These are phyloP conservation scores for Macaria notata DNA, from an alignment of 2,888 invertebrate species.

Conservation along the genomic window DNA sequence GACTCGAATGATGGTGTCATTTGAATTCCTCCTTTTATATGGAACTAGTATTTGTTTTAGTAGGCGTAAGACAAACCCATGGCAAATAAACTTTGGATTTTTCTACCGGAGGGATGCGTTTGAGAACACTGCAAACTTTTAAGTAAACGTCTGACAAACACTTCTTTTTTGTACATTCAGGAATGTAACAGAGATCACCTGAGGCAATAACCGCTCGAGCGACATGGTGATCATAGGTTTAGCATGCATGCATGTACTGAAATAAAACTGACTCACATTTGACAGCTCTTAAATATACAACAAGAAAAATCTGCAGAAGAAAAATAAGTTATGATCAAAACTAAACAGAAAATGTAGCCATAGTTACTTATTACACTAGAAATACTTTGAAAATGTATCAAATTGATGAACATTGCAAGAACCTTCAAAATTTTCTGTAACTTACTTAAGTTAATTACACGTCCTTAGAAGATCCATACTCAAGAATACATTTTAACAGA, in stretches of 20 bases:
- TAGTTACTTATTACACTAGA: too few species aligned
- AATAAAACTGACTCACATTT: not conserved
- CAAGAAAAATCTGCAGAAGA: too few species aligned
- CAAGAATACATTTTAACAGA: too few species aligned
- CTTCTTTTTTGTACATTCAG: too few species aligned
- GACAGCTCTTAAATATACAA: not conserved
- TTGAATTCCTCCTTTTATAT: constrained; percentile 11
- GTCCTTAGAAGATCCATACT: too few species aligned
- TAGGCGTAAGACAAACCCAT: constrained; percentile 10
- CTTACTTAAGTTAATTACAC: too few species aligned
- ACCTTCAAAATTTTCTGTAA: too few species aligned
- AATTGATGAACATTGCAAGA: too few species aligned
- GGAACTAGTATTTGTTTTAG: constrained; percentile 7
- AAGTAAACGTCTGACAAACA: too few species aligned
- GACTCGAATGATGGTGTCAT: not conserved
- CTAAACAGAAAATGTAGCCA: too few species aligned
- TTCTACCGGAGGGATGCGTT: constrained; percentile 3
- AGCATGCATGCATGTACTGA: not conserved
- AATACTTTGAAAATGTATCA: too few species aligned
- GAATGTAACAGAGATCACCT: not conserved
- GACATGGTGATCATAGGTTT: not conserved
- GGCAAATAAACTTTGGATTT: constrained; percentile 8
- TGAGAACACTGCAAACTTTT: not conserved
- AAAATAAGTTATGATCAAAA: too few species aligned
- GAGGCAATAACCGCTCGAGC: not conserved